Base-by-base conservation (phyloP, 1,140 invertebrate genomes). In the Leptopilina boulardi region DNA sequence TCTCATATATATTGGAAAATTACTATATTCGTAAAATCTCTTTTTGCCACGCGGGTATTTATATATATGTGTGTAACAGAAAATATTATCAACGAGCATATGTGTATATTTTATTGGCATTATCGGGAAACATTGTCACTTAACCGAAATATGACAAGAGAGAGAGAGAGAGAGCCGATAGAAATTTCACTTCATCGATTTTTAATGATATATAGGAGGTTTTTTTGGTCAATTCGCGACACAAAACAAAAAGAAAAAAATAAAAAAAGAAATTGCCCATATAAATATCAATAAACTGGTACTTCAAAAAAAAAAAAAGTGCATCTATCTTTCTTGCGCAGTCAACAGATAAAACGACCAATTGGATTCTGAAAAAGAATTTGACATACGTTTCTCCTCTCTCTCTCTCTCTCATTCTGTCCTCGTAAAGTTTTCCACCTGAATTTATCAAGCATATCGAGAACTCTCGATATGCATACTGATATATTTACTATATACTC, bases 211-310 rank as follows among this genome's bases (percentile, higher is more conserved):
- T 41, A 71, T 72, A 59, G 47, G 47, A 51, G 56, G 71, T 51
- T 41, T 71, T 59, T 19, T n/a, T 42, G 77, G 73, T 78, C 80
- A 77, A 71, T 78, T 59, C 70, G 41, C 18, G 5, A 3, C 26
- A 30, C 2, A 30, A 30, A 30, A 30, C 26, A 38, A 38, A 38
- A 38, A 38, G 9, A 3, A 9, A n/a, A n/a, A n/a, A n/a, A n/a
- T n/a, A n/a, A 44, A 77, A 80, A 83, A 83, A 38, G 34, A 38
- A 38, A 81, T 83, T 42, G 72, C 74, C 3, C 15, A 74, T 82
- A 83, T 83, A 83, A 83, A 83, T 82, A 82, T 83, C 82, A 82
- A 83, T 82, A 82, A 83, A 82, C 82, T 80, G 74, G 75, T 59
- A 38, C 70, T 80, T 38, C 73, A 78, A 76, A n/a, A n/a, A n/a